Percentiles rank a stretch among this genome's conserved stretches.
Conservation (phyloP, 2,888 invertebrate species). For the Melinaea menophilus region DNA sequence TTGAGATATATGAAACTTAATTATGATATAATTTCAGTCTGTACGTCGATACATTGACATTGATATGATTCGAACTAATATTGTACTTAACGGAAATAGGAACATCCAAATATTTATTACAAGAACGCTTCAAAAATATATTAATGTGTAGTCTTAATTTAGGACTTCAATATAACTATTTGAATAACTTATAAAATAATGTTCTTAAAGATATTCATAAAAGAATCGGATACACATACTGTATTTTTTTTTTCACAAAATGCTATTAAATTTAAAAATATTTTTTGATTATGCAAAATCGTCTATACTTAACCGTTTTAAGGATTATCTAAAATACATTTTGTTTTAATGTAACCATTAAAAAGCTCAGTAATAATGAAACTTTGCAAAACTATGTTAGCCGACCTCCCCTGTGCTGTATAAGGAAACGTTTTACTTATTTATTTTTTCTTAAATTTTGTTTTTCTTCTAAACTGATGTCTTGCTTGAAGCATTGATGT, state of each 20-base stretch:
- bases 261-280: constrained; percentile 5
- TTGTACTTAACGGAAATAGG: constrained; percentile 1
- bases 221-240: constrained; percentile 1
- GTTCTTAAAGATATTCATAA: not conserved
- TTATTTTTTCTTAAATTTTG: no score
- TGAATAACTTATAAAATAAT: not conserved
- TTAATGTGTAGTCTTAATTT: not conserved
- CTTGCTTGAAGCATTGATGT: constrained; percentile 80
- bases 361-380: no score
- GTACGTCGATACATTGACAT: constrained; percentile 25
- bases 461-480: constrained; percentile 53
- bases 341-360: constrained; percentile 18
- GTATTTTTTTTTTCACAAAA: not conserved
- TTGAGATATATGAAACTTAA: constrained; percentile 9
- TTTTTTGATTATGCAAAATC: not conserved
- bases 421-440: not conserved
- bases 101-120: not conserved
- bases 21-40: constrained; percentile 34
- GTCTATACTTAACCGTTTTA: not conserved
- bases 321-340: not conserved
- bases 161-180: not conserved
- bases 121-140: not conserved
- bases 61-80: constrained; percentile 6
- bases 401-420: not conserved
- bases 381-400: no score